Evolutionary conservation across 2,888 invertebrate genomes (phyloP).

Genomic region (Dryobotodes eremita): DNA sequence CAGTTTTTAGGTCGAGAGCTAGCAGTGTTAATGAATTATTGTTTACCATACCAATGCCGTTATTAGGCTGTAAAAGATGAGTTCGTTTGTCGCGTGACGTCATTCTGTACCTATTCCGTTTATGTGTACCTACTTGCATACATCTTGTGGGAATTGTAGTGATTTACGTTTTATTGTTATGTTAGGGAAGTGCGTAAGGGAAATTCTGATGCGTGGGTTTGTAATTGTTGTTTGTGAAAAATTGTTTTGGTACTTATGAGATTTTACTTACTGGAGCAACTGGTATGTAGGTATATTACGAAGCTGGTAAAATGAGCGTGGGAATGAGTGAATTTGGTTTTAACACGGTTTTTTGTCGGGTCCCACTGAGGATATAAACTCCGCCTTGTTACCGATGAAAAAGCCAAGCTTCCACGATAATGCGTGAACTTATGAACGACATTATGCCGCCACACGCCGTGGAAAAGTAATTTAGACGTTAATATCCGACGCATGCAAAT

Average conservation of each 20-base stretch:
- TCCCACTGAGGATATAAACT: not conserved
- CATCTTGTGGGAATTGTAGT: slow-evolving; percentile 11
- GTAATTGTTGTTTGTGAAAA: slow-evolving; percentile 46
- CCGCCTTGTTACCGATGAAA: slow-evolving; percentile 1
- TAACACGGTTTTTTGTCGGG: slow-evolving; percentile 11
- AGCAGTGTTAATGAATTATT: slow-evolving; percentile 84
- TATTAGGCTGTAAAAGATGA: slow-evolving; percentile 78
- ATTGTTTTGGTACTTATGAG: slow-evolving; percentile 16
- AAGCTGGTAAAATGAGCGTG: not conserved
- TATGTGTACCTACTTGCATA: slow-evolving; percentile 25
- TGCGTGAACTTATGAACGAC: slow-evolving; percentile 39
- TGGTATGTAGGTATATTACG: not conserved
- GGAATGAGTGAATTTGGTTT: slow-evolving; percentile 4
- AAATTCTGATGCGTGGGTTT: slow-evolving; percentile 30
- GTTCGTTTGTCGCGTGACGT: slow-evolving; percentile 67
- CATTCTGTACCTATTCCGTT: slow-evolving; percentile 41
- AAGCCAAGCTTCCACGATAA: slow-evolving; percentile 27
- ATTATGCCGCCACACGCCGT: slow-evolving; percentile 47
- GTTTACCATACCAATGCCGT: slow-evolving; percentile 81
- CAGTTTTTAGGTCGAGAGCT: slow-evolving; percentile 82
- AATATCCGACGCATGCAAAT: slow-evolving; percentile 43
- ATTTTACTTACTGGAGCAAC: slow-evolving; percentile 16
- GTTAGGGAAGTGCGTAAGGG: slow-evolving; percentile 20
- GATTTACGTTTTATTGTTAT: slow-evolving; percentile 22
- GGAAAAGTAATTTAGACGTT: slow-evolving; percentile 37